These are phyloP conservation scores for Teleogryllus occipitalis DNA, from an alignment of 1,140 invertebrate genomes.

Conservation along the genomic window DNA sequence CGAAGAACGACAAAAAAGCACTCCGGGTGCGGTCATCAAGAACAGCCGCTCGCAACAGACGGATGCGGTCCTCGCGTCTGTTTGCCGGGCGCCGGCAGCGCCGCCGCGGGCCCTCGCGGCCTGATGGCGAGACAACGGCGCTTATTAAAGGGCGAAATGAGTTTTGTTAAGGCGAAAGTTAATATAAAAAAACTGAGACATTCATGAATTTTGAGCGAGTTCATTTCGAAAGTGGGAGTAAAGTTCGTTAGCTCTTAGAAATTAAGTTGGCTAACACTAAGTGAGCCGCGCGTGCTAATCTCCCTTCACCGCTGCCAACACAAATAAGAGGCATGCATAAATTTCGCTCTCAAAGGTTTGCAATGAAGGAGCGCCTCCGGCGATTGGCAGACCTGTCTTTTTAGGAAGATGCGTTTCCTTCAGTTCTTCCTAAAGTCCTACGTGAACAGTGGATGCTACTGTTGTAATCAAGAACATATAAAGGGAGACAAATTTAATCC, in stretches of 20 bases:
- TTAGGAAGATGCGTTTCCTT: too few species aligned
- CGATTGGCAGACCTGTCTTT: too few species aligned
- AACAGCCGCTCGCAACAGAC: too few species aligned
- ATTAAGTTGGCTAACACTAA: neutral
- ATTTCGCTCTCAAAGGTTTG: neutral
- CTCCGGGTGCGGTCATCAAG: too few species aligned
- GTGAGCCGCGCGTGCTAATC: neutral
- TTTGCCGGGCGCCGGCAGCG: too few species aligned
- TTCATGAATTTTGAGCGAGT: constrained; percentile 1
- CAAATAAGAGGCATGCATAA: neutral
- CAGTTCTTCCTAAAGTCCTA: too few species aligned
- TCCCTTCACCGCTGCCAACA: neutral
- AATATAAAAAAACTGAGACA: neutral
- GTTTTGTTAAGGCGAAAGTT: neutral
- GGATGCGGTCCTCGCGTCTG: too few species aligned
- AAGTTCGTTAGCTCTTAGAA: neutral
- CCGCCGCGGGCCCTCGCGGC: neutral
- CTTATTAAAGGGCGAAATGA: neutral
- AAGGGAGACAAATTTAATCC: too few species aligned
- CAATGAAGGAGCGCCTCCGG: too few species aligned
- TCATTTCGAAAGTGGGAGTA: neutral
- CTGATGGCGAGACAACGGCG: neutral
- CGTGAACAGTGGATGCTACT: too few species aligned
- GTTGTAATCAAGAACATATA: too few species aligned
- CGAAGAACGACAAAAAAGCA: too few species aligned